Evolutionary conservation across 2,888 invertebrate genomes (phyloP), one percentile per base, ranked within the genome.

Genomic region (Hypomecis punctinalis): DNA sequence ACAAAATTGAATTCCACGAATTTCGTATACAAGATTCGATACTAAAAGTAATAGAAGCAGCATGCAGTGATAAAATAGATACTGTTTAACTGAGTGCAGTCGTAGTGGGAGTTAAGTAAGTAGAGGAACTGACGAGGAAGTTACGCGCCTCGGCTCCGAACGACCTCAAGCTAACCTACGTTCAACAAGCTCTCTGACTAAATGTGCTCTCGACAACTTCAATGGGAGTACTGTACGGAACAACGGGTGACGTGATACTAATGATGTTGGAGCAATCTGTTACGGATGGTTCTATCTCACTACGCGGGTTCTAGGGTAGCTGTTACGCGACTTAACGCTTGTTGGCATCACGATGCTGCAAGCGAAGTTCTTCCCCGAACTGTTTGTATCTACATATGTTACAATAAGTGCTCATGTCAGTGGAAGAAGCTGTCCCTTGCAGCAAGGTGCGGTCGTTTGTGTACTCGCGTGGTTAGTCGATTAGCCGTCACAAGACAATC

Each of bases 391-490:
- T 49, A 23, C 23, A 23, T 23, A 67, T 46, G 7, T 57, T 35
- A 54, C 52, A 63, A 55, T 55, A 48, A 60, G 48, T 46, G 40
- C 40, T 40, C 6, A 43, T 13, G 42, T 46, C 42, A 66, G 57
- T 51, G 55, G 49, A 64, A 62, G 61, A 49, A 54, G 45, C 56
- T 66, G 61, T 66, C 59, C 78, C 90, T 91, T 91, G 92, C 91
- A 92, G 88, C 87, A 91, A 79, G 84, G 91, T 91, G 90, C 76
- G 83, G 85, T 88, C 84, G 83, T 83, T 85, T 91, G 91, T 93
- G 92, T 92, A 90, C 89, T 90, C 91, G 90, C 91, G 85, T 87
- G 83, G 90, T 93, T 92, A 93, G 91, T 91, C 83, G 84, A 84
- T 86, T 86, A 92, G 92, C 90, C 88, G 88, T 87, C 88, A 83